These are phyloP conservation scores for Pocillopora verrucosa DNA, from an alignment of 64 coral and sea anemone species.

Conservation along the genomic window DNA sequence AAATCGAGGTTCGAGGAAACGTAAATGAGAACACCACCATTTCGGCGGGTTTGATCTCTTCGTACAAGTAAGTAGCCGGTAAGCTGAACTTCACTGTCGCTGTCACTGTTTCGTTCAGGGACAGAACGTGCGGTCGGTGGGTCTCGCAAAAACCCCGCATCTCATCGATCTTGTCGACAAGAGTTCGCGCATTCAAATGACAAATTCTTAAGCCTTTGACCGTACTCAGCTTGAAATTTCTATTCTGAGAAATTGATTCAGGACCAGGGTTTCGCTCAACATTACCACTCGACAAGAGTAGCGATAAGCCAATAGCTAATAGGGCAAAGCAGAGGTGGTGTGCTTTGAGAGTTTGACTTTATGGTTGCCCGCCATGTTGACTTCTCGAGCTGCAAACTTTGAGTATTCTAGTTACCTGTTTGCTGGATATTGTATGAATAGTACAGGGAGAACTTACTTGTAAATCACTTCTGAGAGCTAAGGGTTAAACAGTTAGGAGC, in stretches of 20 bases:
- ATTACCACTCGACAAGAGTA: conserved; percentile 18
- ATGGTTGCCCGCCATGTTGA: neutral
- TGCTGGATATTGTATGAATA: too few relatives aligned
- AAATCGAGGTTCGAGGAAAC: neutral
- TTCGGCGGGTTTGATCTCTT: conserved; percentile 27
- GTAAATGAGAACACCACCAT: conserved; percentile 52
- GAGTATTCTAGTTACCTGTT: too few relatives aligned
- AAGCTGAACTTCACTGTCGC: conserved; percentile 32
- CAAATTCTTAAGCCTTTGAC: conserved; percentile 40
- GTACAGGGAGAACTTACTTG: too few relatives aligned
- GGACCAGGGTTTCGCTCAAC: conserved; percentile 29
- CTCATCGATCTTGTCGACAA: conserved; percentile 60
- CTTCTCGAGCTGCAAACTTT: neutral
- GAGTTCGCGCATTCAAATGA: conserved; percentile 42
- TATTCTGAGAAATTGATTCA: neutral
- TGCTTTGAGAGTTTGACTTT: conserved; percentile 30
- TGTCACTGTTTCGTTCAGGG: conserved; percentile 39
- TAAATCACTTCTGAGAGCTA: too few relatives aligned
- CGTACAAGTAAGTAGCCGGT: conserved; percentile 14
- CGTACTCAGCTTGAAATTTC: neutral
- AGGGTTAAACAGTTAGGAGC: too few relatives aligned
- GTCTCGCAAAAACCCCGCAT: conserved; percentile 17
- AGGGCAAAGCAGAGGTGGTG: conserved; percentile 4
- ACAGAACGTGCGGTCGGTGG: conserved; percentile 36
- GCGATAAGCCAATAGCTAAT: conserved; percentile 14